Percentiles rank a stretch among this genome's conserved stretches.
Evolutionary conservation across 2,888 invertebrate species (phyloP).

Genomic region (Zhuqinia jingwanae): DNA sequence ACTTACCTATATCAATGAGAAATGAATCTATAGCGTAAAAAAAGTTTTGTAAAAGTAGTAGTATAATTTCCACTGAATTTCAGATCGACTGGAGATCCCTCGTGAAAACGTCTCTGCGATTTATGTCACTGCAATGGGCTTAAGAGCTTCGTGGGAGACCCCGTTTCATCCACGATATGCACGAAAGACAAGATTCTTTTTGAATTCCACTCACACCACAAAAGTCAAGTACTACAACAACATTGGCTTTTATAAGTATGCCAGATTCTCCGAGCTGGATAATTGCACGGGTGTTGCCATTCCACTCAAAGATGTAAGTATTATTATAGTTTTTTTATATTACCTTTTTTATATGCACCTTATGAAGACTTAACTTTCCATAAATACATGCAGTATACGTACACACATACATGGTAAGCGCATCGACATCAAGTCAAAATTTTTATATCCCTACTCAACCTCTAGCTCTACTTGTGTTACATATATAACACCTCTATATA

Average conservation of each 20-base stretch:
- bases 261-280: conserved; percentile 71
- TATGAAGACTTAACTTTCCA: too few species aligned
- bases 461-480: too few species aligned
- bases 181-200: conserved; percentile 73
- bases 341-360: too few species aligned
- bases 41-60: too few species aligned
- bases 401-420: not conserved
- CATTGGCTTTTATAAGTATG: conserved; percentile 77
- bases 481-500: not conserved
- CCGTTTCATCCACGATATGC: conserved; percentile 77
- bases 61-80: conserved; percentile 47
- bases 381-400: not conserved
- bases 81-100: conserved; percentile 69
- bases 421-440: not conserved
- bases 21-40: too few species aligned
- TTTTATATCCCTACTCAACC: too few species aligned
- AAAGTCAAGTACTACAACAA: conserved; percentile 77
- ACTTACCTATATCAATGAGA: too few species aligned
- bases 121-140: conserved; percentile 74
- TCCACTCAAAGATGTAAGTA: conserved; percentile 75
- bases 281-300: conserved; percentile 73
- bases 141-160: conserved; percentile 76
- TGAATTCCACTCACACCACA: conserved; percentile 78
- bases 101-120: conserved; percentile 69
- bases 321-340: too few species aligned